Conservation (phyloP, 2,888 invertebrate species). For the Ditylenchus weischeri region DNA sequence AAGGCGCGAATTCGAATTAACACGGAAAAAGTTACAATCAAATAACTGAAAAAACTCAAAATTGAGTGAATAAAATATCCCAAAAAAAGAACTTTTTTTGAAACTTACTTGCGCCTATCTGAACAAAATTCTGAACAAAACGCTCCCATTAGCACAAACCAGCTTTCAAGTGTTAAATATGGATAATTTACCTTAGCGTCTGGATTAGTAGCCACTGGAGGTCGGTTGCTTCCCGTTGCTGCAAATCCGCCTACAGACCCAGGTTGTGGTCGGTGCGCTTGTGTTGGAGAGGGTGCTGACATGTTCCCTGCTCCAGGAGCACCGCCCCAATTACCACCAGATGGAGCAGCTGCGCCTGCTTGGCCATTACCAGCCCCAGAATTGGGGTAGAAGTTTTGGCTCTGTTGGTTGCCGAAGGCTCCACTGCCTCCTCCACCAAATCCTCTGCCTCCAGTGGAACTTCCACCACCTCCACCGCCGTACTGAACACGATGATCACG, state of each 20-base stretch:
- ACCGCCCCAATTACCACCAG: constrained; percentile 6
- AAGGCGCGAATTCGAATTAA: no score
- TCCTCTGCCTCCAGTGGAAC: constrained; percentile 8
- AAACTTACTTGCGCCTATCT: no score
- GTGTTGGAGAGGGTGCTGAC: constrained; percentile 26
- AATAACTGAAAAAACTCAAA: no score
- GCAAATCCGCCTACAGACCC: constrained; percentile 13
- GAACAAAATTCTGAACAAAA: no score
- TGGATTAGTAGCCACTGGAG: neutral
- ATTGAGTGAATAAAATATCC: no score
- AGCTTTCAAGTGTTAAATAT: constrained; percentile 3
- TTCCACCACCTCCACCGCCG: constrained; percentile 27
- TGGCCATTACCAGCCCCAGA: neutral
- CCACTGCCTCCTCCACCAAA: constrained; percentile 5
- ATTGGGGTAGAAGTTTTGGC: neutral
- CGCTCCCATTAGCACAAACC: no score
- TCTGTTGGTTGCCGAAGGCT: neutral
- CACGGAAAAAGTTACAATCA: no score
- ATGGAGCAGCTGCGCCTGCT: neutral
- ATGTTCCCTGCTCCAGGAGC: constrained; percentile 11
- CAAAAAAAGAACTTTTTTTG: no score
- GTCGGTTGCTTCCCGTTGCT: constrained; percentile 1
- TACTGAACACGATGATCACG: constrained; percentile 56
- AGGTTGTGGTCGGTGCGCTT: neutral
- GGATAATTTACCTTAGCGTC: neutral